These are phyloP conservation scores for Whitmania pigra DNA, from an alignment of 1,140 invertebrate species.

Conservation along the genomic window DNA sequence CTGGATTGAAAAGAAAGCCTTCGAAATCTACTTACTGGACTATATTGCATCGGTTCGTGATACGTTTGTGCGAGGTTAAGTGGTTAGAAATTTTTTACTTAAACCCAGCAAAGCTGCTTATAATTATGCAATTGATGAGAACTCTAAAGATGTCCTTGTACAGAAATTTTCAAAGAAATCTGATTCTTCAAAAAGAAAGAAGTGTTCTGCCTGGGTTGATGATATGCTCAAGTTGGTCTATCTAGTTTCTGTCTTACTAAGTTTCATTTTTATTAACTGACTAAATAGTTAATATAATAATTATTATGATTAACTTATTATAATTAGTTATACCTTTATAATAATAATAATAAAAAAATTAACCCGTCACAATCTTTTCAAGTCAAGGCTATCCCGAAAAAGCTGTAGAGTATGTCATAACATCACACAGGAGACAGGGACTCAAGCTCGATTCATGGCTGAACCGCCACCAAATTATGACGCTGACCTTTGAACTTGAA, in stretches of 20 bases:
- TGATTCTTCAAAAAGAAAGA: not conserved
- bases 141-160: not conserved
- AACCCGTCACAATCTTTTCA: not conserved
- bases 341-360: not conserved
- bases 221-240: conserved; percentile 11
- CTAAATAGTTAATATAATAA: not conserved
- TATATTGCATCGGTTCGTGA: not conserved
- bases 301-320: not conserved
- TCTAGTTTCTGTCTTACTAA: not conserved
- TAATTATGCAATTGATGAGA: not conserved
- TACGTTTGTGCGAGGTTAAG: no score
- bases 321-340: not conserved
- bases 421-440: not conserved
- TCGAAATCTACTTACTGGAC: not conserved
- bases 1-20: not conserved
- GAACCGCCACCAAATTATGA: not conserved
- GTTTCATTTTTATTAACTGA: not conserved
- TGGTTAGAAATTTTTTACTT: no score
- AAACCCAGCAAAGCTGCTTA: no score
- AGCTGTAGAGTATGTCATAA: not conserved
- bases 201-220: not conserved
- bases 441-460: not conserved
- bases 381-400: conserved; percentile 6
- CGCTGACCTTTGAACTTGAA: conserved; percentile 1
- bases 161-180: not conserved